These are phyloP conservation scores for Solenopsis invicta DNA, from an alignment of 1,140 invertebrate genomes.

Conservation along the genomic window DNA sequence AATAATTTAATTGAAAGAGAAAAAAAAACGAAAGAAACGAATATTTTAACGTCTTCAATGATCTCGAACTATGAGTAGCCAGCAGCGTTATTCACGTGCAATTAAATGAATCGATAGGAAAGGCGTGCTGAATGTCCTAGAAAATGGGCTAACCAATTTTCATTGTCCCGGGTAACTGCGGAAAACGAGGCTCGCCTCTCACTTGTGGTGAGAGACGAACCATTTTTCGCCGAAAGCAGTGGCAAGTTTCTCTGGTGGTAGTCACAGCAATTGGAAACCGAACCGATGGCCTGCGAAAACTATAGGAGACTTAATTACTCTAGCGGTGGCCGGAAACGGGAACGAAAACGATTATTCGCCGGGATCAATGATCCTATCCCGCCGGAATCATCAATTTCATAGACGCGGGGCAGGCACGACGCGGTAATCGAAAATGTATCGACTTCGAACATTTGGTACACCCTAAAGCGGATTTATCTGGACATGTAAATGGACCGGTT, in stretches of 20 bases:
- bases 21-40: not conserved
- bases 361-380: slow-evolving; percentile 64
- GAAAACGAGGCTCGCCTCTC: not conserved
- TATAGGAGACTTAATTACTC: slow-evolving; percentile 85
- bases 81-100: slow-evolving; percentile 38
- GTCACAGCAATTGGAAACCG: slow-evolving; percentile 80
- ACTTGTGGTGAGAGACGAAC: slow-evolving; percentile 37
- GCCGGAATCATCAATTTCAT: slow-evolving; percentile 69
- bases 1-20: not conserved
- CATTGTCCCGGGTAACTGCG: slow-evolving; percentile 44
- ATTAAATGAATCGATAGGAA: slow-evolving; percentile 42
- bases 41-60: slow-evolving; percentile 22
- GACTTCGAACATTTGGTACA: slow-evolving; percentile 46
- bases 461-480: slow-evolving; percentile 46
- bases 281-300: slow-evolving; percentile 80
- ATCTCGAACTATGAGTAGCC: slow-evolving; percentile 30
- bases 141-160: slow-evolving; percentile 62
- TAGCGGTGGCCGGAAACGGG: slow-evolving; percentile 76
- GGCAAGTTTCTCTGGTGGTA: slow-evolving; percentile 68
- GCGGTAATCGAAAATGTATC: slow-evolving; percentile 59
- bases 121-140: slow-evolving; percentile 37
- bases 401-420: slow-evolving; percentile 9
- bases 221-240: slow-evolving; percentile 48
- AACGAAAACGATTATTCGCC: slow-evolving; percentile 73
- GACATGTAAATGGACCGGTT: slow-evolving; percentile 42